Percentiles rank a stretch among this genome's conserved stretches.
Evolutionary conservation across 2,888 invertebrate genomes (phyloP).

Genomic region (Eupithecia subfuscata): DNA sequence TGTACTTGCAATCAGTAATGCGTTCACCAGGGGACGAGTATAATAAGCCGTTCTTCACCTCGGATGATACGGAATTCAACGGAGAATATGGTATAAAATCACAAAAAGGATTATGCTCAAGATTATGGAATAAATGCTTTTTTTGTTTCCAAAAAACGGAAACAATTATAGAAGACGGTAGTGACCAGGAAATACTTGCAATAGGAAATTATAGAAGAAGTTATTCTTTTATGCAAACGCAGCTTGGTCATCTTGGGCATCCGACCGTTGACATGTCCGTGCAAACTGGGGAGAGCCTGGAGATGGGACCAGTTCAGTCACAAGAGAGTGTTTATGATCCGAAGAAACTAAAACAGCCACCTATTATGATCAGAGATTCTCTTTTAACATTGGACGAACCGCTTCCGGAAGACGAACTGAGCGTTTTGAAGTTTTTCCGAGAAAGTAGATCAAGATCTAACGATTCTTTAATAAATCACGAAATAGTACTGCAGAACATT

Average conservation of each 20-base stretch:
- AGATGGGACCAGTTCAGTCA: slow-evolving; percentile 44
- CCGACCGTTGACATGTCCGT: slow-evolving; percentile 52
- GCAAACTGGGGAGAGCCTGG: slow-evolving; percentile 71
- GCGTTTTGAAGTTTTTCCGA: slow-evolving; percentile 59
- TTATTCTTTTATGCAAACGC: slow-evolving; percentile 65
- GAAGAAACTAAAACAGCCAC: slow-evolving; percentile 11
- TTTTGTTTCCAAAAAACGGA: slow-evolving; percentile 44
- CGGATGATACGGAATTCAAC: slow-evolving; percentile 6
- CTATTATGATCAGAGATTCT: slow-evolving; percentile 28
- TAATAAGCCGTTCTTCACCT: slow-evolving; percentile 15
- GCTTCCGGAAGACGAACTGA: slow-evolving; percentile 55
- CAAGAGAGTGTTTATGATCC: not conserved
- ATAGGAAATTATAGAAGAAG: slow-evolving; percentile 34
- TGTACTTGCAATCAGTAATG: slow-evolving; percentile 71
- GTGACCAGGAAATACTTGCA: slow-evolving; percentile 7
- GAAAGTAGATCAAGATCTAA: slow-evolving; percentile 48
- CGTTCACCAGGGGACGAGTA: slow-evolving; percentile 65
- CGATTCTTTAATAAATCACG: slow-evolving; percentile 33
- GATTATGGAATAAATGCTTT: slow-evolving; percentile 35
- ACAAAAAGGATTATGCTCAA: slow-evolving; percentile 26
- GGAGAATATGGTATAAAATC: not conserved
- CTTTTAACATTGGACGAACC: slow-evolving; percentile 36
- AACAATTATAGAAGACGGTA: slow-evolving; percentile 30
- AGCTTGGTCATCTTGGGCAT: slow-evolving; percentile 55
- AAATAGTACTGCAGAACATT: slow-evolving; percentile 5